Percentiles rank a stretch among this genome's conserved stretches.
phyloP scores from a whole-genome alignment of 92 coral and sea anemone species.

The Pocillopora grandis region DNA sequence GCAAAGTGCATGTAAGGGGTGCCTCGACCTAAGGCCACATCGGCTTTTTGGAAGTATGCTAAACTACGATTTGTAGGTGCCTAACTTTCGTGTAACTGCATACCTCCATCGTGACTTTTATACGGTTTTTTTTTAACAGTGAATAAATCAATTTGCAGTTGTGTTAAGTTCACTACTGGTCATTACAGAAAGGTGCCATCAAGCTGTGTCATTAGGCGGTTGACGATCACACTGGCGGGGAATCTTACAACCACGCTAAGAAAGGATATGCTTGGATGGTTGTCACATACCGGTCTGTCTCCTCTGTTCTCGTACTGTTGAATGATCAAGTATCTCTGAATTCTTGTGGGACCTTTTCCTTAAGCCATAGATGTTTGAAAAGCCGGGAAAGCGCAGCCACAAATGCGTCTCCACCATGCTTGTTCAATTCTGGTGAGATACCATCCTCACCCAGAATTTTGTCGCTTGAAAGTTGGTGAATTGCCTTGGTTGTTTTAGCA shows the following conservation, averaged over 20 bases:
- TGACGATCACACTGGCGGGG: slow-evolving; percentile 6
- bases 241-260: slow-evolving; percentile 2
- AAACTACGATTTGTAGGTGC: too few relatives aligned
- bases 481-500: too few relatives aligned
- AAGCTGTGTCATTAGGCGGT: not conserved
- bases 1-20: slow-evolving; percentile 24
- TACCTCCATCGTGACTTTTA: too few relatives aligned
- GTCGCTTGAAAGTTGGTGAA: too few relatives aligned
- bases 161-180: too few relatives aligned
- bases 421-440: slow-evolving; percentile 18
- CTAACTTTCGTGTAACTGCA: too few relatives aligned
- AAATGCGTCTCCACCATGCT: slow-evolving; percentile 23
- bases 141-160: too few relatives aligned
- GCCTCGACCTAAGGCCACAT: slow-evolving; percentile 7
- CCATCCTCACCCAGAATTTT: too few relatives aligned
- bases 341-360: slow-evolving; percentile 34
- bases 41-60: too few relatives aligned
- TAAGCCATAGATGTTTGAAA: slow-evolving; percentile 23
- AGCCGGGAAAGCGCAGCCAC: not conserved
- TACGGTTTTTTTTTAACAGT: too few relatives aligned
- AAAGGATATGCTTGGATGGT: not conserved
- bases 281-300: slow-evolving; percentile 16
- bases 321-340: slow-evolving; percentile 7
- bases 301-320: slow-evolving; percentile 32
- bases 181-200: slow-evolving; percentile 1